These are phyloP conservation scores for Rhagologus leucostigma DNA, from an alignment of 2,113 vertebrate genomes.

Conservation along the genomic window DNA sequence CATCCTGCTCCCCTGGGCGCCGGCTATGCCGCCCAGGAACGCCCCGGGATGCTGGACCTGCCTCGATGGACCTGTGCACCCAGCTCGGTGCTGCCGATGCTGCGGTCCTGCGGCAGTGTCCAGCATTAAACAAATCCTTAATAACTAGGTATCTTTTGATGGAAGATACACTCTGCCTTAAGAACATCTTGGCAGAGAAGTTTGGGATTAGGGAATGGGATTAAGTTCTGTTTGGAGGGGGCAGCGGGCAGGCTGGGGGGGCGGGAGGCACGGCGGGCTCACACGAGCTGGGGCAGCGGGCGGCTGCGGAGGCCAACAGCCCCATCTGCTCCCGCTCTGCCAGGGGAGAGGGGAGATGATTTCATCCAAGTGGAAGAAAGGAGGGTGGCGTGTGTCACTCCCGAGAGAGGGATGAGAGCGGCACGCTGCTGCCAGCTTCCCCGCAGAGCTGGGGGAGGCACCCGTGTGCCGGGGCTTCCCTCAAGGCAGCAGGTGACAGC, in stretches of 20 bases:
- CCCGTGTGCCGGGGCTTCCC: not conserved
- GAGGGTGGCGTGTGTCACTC: not conserved
- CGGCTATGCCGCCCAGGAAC: accelerated
- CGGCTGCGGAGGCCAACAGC: not conserved
- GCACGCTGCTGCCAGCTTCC: not conserved
- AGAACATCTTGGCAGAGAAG: not conserved
- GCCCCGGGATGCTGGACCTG: not conserved
- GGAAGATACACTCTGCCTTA: accelerated
- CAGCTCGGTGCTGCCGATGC: not conserved
- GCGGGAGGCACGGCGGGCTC: not conserved
- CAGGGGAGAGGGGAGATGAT: not conserved
- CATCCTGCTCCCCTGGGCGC: not conserved
- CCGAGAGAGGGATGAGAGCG: not conserved
- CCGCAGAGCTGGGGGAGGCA: not conserved
- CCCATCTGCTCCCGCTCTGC: conserved; percentile 14
- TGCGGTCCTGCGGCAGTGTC: accelerated
- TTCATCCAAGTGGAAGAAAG: conserved; percentile 1
- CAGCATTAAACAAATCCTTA: accelerated
- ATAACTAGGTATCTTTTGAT: not conserved
- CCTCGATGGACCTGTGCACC: accelerated
- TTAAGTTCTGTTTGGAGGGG: not conserved
- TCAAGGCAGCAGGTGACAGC: not conserved
- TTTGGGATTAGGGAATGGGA: not conserved
- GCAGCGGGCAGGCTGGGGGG: not conserved
- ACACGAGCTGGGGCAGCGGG: not conserved